These are phyloP conservation scores for Tolmerus cingulatus DNA, from an alignment of 2,888 invertebrate species.

Conservation along the genomic window DNA sequence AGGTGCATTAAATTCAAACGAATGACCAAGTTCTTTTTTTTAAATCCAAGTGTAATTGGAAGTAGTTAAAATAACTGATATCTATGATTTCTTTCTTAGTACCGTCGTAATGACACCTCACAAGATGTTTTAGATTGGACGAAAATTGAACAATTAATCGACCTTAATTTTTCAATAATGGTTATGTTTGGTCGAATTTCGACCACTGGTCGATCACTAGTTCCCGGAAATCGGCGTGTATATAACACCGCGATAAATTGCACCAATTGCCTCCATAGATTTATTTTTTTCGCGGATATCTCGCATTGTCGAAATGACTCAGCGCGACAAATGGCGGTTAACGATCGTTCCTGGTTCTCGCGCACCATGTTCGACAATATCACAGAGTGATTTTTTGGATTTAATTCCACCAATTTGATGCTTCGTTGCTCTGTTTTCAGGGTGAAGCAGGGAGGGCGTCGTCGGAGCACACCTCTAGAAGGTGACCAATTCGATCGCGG, in stretches of 20 bases:
- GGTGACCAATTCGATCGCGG: neutral
- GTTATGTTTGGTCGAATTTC: too few relatives aligned
- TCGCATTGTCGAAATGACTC: neutral
- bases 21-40: too few relatives aligned
- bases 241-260: neutral
- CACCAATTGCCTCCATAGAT: neutral
- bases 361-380: slow-evolving; percentile 14
- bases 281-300: neutral
- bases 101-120: too few relatives aligned
- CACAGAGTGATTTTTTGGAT: slow-evolving; percentile 30
- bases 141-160: too few relatives aligned
- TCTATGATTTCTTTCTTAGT: too few relatives aligned
- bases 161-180: too few relatives aligned
- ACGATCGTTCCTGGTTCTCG: neutral
- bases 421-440: neutral
- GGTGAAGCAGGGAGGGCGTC: neutral
- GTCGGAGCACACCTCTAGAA: neutral
- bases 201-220: too few relatives aligned
- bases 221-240: neutral
- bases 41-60: too few relatives aligned
- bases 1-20: too few relatives aligned
- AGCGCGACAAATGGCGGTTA: neutral
- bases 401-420: slow-evolving; percentile 27
- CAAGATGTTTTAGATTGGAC: too few relatives aligned
- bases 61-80: too few relatives aligned